Conservation (phyloP, 2,888 invertebrate genomes). For the Nomada fucata region DNA sequence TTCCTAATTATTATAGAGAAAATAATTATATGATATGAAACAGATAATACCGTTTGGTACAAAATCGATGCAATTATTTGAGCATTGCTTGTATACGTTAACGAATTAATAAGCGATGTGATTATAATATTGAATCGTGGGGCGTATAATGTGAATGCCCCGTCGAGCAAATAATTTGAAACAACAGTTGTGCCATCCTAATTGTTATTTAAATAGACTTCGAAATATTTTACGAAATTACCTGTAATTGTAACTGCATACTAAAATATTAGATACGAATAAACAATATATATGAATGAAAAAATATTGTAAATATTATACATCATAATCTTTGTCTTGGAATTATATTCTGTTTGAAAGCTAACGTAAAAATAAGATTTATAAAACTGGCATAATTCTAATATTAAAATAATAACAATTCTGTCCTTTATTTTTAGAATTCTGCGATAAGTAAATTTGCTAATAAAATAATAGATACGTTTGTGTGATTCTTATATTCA, state of each 20-base stretch:
- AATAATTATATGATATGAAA: slow-evolving; percentile 37
- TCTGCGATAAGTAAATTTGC: background rate
- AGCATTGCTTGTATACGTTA: slow-evolving; percentile 19
- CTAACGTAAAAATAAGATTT: no score
- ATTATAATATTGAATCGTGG: slow-evolving; percentile 38
- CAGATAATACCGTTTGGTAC: slow-evolving; percentile 11
- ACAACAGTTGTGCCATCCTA: slow-evolving; percentile 4
- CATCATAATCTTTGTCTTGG: no score
- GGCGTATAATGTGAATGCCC: slow-evolving; percentile 4
- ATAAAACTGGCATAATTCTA: no score
- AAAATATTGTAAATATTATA: no score
- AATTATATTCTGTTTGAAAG: no score
- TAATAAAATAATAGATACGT: background rate
- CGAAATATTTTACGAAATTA: background rate
- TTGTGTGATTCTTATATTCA: slow-evolving; percentile 31
- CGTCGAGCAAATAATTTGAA: slow-evolving; percentile 33
- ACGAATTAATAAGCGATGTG: slow-evolving; percentile 34
- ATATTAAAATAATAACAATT: no score
- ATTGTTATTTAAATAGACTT: slow-evolving; percentile 30
- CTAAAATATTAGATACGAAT: background rate
- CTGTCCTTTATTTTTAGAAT: no score
- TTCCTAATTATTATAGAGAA: slow-evolving; percentile 22
- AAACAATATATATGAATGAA: no score
- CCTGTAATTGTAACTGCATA: background rate
- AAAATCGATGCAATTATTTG: slow-evolving; percentile 42